Evolutionary conservation across 2,113 vertebrate species (phyloP).

Genomic region (Limanda limanda): DNA sequence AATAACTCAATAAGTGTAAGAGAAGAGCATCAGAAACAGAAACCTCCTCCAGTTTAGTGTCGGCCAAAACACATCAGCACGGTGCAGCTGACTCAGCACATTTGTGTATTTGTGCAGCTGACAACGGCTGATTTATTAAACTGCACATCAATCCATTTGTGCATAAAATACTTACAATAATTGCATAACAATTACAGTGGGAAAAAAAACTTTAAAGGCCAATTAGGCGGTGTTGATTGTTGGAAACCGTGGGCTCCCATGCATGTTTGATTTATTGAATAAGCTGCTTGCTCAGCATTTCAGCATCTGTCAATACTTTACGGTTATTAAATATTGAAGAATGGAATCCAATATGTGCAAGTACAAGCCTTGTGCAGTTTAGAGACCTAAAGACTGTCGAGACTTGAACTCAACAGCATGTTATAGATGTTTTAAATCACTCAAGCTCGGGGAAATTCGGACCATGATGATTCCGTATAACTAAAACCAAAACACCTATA

Average conservation of each 20-base stretch:
- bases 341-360: slow-evolving; percentile 11
- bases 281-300: slow-evolving; percentile 17
- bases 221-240: slow-evolving; percentile 44
- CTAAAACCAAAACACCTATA: background rate
- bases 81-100: slow-evolving; percentile 43
- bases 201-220: slow-evolving; percentile 22
- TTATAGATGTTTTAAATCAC: too few species aligned
- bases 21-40: slow-evolving; percentile 8
- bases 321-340: slow-evolving; percentile 52
- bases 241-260: background rate
- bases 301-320: slow-evolving; percentile 24
- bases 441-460: too few species aligned
- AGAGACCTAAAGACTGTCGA: too few species aligned
- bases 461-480: too few species aligned
- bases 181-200: background rate
- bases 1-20: slow-evolving; percentile 21
- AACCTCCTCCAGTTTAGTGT: slow-evolving; percentile 6
- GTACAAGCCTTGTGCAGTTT: slow-evolving; percentile 9
- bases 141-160: slow-evolving; percentile 27
- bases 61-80: slow-evolving; percentile 24
- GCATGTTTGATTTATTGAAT: slow-evolving; percentile 47
- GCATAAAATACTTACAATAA: slow-evolving; percentile 39
- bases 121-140: slow-evolving; percentile 49
- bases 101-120: slow-evolving; percentile 24
- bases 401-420: too few species aligned